Evolutionary conservation across 1,140 invertebrate genomes (phyloP).

Genomic region (Drosophila ohnishii): DNA sequence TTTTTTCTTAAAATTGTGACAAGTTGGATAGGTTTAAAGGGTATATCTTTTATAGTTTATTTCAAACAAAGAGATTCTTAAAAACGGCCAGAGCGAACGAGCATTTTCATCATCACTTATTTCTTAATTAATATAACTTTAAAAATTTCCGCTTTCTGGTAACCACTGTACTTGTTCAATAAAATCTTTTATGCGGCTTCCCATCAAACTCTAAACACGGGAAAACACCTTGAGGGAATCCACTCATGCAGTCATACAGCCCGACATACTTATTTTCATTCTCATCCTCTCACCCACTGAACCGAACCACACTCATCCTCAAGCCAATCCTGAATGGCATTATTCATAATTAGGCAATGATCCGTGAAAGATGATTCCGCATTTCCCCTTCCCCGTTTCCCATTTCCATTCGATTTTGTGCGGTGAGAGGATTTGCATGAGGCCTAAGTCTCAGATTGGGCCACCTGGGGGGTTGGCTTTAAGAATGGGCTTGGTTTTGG

Average conservation of each 20-base stretch:
- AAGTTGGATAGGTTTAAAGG: too few species aligned
- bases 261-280: conserved; percentile 9
- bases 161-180: too few species aligned
- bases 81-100: too few species aligned
- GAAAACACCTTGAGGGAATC: conserved; percentile 61
- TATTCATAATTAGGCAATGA: conserved; percentile 80
- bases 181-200: conserved; percentile 18
- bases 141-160: background rate
- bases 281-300: conserved; percentile 15
- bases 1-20: background rate
- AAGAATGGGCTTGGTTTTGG: conserved; percentile 16
- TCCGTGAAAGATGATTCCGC: conserved; percentile 81
- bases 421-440: conserved; percentile 76
- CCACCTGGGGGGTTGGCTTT: conserved; percentile 28
- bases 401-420: conserved; percentile 53
- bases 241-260: conserved; percentile 28
- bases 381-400: conserved; percentile 49
- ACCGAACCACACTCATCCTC: conserved; percentile 3
- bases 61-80: too few species aligned
- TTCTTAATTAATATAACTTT: too few species aligned
- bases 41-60: too few species aligned
- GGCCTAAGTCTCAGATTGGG: conserved; percentile 25
- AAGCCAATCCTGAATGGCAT: conserved; percentile 67
- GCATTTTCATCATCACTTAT: too few species aligned
- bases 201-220: conserved; percentile 12